Percentiles rank a stretch among this genome's conserved stretches.
phyloP scores from a whole-genome alignment of 2,113 vertebrate genomes.

The Peromyscus maniculatus region DNA sequence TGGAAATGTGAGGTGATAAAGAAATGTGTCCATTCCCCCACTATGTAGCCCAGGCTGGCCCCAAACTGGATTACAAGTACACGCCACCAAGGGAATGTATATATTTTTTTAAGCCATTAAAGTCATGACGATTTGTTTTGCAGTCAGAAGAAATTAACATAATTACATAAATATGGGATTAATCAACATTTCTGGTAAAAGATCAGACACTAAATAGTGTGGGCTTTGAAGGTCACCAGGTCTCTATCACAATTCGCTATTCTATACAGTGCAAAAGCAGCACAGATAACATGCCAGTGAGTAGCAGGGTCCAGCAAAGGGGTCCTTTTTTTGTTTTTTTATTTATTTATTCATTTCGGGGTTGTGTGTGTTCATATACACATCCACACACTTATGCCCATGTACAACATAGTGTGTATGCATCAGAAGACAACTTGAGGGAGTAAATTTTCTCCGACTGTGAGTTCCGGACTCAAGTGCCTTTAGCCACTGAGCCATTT shows the following conservation, averaged over 20 bases:
- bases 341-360: background rate
- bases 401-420: background rate
- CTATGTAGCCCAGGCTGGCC: background rate
- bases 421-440: background rate
- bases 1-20: background rate
- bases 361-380: background rate
- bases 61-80: background rate
- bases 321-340: background rate
- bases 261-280: background rate
- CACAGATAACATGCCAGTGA: background rate
- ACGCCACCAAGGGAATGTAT: background rate
- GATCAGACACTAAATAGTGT: background rate
- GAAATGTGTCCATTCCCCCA: rapidly evolving
- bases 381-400: too few relatives aligned
- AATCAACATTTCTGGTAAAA: background rate
- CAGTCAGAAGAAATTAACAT: background rate
- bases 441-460: background rate
- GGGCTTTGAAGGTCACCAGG: background rate
- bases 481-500: too few relatives aligned
- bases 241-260: background rate
- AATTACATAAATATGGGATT: background rate
- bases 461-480: background rate
- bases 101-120: background rate
- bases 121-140: background rate
- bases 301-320: background rate